Evolutionary conservation across 2,797 vertebrate genomes (phyloP).

Genomic region (Leptoclinus maculatus): DNA sequence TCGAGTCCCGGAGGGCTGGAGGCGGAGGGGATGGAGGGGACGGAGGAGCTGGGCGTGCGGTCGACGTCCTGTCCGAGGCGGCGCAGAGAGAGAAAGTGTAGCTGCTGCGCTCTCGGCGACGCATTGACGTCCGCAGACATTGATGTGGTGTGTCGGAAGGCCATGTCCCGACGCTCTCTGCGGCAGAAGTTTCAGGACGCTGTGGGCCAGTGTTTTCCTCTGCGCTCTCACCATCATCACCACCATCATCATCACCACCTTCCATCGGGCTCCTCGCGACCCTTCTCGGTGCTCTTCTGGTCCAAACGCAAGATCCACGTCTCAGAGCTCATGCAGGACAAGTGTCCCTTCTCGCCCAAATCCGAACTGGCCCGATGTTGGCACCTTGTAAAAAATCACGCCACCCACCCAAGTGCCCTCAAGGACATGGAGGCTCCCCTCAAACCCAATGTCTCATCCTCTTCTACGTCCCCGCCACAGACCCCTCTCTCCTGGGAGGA

Average conservation of each 20-base stretch:
- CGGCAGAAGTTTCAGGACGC: slow-evolving; percentile 97
- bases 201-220: slow-evolving; percentile 94
- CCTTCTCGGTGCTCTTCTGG: slow-evolving; percentile 87
- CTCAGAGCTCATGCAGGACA: slow-evolving; percentile 95
- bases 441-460: slow-evolving; percentile 65
- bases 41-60: slow-evolving; percentile 71
- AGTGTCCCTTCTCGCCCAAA: slow-evolving; percentile 93
- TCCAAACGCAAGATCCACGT: slow-evolving; percentile 96
- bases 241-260: slow-evolving; percentile 77
- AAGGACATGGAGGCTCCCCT: slow-evolving; percentile 80
- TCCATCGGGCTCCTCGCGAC: slow-evolving; percentile 63
- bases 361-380: slow-evolving; percentile 95
- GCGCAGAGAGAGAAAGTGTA: slow-evolving; percentile 91
- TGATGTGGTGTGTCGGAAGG: slow-evolving; percentile 88
- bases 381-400: slow-evolving; percentile 94
- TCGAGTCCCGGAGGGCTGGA: slow-evolving; percentile 74
- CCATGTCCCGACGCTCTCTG: slow-evolving; percentile 90
- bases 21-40: slow-evolving; percentile 60
- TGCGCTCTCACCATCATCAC: slow-evolving; percentile 88
- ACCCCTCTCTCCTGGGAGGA: slow-evolving; percentile 84
- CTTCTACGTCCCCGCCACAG: slow-evolving; percentile 73
- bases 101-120: slow-evolving; percentile 87
- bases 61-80: slow-evolving; percentile 82
- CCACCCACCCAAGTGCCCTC: slow-evolving; percentile 81
- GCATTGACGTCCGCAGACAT: slow-evolving; percentile 77